Evolutionary conservation across 1,140 invertebrate genomes (phyloP), one percentile per base, ranked within the genome.

Genomic region (Pomacea maculata): DNA sequence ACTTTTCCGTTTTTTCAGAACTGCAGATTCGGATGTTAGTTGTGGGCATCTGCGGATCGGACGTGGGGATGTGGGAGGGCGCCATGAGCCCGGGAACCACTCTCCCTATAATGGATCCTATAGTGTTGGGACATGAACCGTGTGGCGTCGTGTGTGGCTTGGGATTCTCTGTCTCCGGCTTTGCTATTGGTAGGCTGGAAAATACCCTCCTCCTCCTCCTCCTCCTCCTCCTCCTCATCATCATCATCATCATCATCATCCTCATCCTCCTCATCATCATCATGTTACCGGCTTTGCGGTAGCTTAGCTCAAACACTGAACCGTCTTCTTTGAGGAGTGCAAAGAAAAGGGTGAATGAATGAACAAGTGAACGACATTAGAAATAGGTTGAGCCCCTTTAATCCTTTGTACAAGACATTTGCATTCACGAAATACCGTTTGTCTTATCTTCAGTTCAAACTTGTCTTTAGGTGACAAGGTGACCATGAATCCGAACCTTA

Each of bases 31-130:
- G 94, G 80, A 97, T 98, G 94, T 94, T 94, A 83, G 95, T 94
- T 80, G 96, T 98, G 68, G 97, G 97, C 63, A 98, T 99, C 84
- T 99, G 97, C 90, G 97, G 97, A 0, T 98, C 97, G 0, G 97
- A 98, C 91, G 95, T 98, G 12, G 96, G 97, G 90, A 98, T 98
- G 92, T 94, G 96, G 89, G 93, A 94, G 52, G 80, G 94, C 78
- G 97, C 97, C 15, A 45, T 45, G 34, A 45, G 34, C 34, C 89
- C 93, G 54, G 97, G 97, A 88, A 88, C 87, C 2, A 75, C 81
- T 52, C 89, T 89, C 76, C 80, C 78, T 55, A 57, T 89, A 6
- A 70, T 80, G 8, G 52, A 78, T 29, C 88, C 89, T 0, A 85
- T 89, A 85, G 81, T 89, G 11, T 80, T 90, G 29, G 89, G 89